Evolutionary conservation across 2,113 vertebrate genomes (phyloP).

Genomic region (Ophiodon elongatus): DNA sequence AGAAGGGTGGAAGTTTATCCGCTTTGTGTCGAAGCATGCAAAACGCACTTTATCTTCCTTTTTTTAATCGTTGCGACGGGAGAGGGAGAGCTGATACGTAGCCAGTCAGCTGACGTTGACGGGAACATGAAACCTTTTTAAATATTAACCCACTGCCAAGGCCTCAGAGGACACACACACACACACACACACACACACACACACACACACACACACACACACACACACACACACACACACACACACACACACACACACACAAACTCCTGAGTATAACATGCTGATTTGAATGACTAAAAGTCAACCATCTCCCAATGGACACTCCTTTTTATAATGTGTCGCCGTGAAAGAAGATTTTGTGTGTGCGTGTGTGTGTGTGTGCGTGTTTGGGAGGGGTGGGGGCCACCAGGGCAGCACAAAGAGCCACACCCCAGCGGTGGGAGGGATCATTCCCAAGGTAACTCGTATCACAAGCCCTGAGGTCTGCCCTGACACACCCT

Average conservation of each 20-base stretch:
- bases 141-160: conserved; percentile 82
- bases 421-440: conserved; percentile 75
- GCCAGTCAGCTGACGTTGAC: conserved; percentile 54
- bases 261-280: neutral
- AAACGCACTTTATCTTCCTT: conserved; percentile 25
- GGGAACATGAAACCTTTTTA: conserved; percentile 85
- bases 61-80: neutral
- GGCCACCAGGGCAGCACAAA: conserved; percentile 49
- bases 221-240: conserved; percentile 6
- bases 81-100: conserved; percentile 49
- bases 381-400: conserved; percentile 38
- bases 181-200: neutral
- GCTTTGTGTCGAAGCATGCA: conserved; percentile 20
- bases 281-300: conserved; percentile 5
- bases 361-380: neutral
- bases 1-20: conserved; percentile 7
- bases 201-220: neutral
- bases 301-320: neutral
- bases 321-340: conserved; percentile 11
- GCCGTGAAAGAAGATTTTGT: neutral
- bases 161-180: conserved; percentile 18
- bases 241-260: neutral
- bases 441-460: conserved; percentile 80
- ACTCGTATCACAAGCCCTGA: conserved; percentile 70
- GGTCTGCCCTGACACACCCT: conserved; percentile 82